Evolutionary conservation across 2,113 vertebrate species (phyloP), one percentile per base, ranked within the genome.

Genomic region (Naja naja): DNA sequence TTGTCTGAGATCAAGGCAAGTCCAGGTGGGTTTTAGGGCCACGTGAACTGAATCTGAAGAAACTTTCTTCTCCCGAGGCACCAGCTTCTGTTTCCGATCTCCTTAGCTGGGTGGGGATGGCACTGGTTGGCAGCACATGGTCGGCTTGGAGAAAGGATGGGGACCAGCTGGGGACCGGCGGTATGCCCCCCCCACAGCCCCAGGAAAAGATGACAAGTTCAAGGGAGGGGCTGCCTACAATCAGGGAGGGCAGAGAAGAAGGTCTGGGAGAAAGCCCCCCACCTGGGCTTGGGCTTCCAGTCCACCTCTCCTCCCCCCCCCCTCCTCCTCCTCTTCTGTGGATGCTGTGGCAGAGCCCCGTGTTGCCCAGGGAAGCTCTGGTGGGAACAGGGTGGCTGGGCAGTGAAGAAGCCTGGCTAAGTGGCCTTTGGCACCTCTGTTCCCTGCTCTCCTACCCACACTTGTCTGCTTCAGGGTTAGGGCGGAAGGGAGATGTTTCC

Each of bases 401-500:
- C 87, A 4, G 69, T 2, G 30, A 16, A 22, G 16, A 52, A 18
- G 56, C 56, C 0, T 30, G 30, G 27, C 14, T 47, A 3, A 43
- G 55, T 25, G 25, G 58, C 58, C 58, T 60, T 93, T 69, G 90
- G 91, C 93, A 94, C 96, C 94, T 30, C 90, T 90, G 0, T 16
- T 30, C 74, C 85, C 89, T 45, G 43, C 3, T 64, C 20, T 4
- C 3, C n/a, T 91, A 11, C n/a, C 89, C 39, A 86, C 58, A 23
- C 1, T 56, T 30, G 2, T 25, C n/a, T 5, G 8, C 55, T 74
- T 89, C 54, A 25, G 89, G 60, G 93, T 91, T 16, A 93, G 96
- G 95, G 94, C 94, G 6, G 60, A 52, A 96, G 95, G 94, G 96
- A 96, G 95, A 89, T 93, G 91, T 93, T 94, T 93, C 60, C 4